Conservation (phyloP, 2,888 invertebrate genomes). For the Caenorhabditis uteleia region DNA sequence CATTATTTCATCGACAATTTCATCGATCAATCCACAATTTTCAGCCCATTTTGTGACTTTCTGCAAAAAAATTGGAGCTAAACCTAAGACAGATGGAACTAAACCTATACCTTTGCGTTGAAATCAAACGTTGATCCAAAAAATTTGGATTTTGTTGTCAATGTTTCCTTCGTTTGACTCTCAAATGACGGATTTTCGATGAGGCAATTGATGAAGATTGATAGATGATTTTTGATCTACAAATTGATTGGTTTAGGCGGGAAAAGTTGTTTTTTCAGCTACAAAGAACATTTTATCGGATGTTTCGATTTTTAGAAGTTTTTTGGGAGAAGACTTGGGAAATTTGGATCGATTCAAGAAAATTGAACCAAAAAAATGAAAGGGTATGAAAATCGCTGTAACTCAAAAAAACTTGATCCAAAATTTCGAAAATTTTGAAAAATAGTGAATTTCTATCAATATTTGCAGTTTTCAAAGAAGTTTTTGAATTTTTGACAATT, state of each 20-base stretch:
- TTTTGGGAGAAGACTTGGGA: too few relatives aligned
- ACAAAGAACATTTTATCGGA: too few relatives aligned
- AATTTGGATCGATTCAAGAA: too few relatives aligned
- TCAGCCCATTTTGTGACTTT: conserved; percentile 39
- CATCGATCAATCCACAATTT: conserved; percentile 23
- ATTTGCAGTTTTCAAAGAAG: too few relatives aligned
- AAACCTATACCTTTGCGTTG: conserved; percentile 6
- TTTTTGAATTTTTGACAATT: too few relatives aligned
- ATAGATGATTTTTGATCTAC: conserved; percentile 86
- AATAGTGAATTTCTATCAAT: too few relatives aligned
- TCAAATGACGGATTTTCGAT: conserved; percentile 99
- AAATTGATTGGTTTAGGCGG: neutral
- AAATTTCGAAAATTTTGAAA: too few relatives aligned
- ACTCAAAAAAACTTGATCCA: too few relatives aligned
- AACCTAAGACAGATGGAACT: neutral
- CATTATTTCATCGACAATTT: conserved; percentile 28
- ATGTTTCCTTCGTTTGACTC: conserved; percentile 97
- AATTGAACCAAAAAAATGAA: too few relatives aligned
- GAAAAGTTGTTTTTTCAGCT: neutral
- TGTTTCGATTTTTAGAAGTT: too few relatives aligned
- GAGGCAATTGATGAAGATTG: conserved; percentile 93
- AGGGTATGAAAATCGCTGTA: too few relatives aligned
- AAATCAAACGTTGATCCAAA: conserved; percentile 91
- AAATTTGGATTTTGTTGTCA: conserved; percentile 89
- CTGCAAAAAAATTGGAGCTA: conserved; percentile 5